Evolutionary conservation across 2,888 invertebrate genomes (phyloP).

Genomic region (Lycophotia porphyrea): DNA sequence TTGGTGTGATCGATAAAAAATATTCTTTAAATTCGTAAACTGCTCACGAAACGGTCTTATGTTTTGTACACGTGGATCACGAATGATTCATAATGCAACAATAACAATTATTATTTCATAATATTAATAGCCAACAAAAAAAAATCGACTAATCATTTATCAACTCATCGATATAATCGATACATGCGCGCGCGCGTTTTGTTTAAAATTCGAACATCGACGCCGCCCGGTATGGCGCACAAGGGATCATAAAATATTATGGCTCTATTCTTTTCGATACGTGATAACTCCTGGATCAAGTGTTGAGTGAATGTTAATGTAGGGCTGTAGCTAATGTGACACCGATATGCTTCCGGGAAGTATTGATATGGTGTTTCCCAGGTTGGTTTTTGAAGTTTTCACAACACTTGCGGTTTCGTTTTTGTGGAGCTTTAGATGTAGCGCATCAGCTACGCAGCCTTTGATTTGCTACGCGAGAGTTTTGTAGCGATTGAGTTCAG

Average conservation of each 20-base stretch:
- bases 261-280: slow-evolving; percentile 90
- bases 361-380: slow-evolving; percentile 78
- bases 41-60: background rate
- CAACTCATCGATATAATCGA: slow-evolving; percentile 72
- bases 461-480: slow-evolving; percentile 19
- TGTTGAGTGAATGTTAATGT: slow-evolving; percentile 88
- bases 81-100: slow-evolving; percentile 18
- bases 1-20: background rate
- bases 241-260: slow-evolving; percentile 90
- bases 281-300: slow-evolving; percentile 88
- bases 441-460: slow-evolving; percentile 6
- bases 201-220: slow-evolving; percentile 88
- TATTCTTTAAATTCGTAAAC: background rate
- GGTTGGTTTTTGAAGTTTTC: slow-evolving; percentile 63
- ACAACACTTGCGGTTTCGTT: slow-evolving; percentile 42
- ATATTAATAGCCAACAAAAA: slow-evolving; percentile 57
- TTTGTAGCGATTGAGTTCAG: background rate
- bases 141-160: slow-evolving; percentile 68
- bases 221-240: slow-evolving; percentile 86
- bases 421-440: slow-evolving; percentile 11
- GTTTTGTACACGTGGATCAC: slow-evolving; percentile 11
- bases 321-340: slow-evolving; percentile 82
- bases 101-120: slow-evolving; percentile 50
- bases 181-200: slow-evolving; percentile 74
- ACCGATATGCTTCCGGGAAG: slow-evolving; percentile 88